Percentiles rank a stretch among this genome's conserved stretches.
phyloP scores from a whole-genome alignment of 37 sponge, comb jelly and placozoan genomes.

The Cladorhizidae sp. region DNA sequence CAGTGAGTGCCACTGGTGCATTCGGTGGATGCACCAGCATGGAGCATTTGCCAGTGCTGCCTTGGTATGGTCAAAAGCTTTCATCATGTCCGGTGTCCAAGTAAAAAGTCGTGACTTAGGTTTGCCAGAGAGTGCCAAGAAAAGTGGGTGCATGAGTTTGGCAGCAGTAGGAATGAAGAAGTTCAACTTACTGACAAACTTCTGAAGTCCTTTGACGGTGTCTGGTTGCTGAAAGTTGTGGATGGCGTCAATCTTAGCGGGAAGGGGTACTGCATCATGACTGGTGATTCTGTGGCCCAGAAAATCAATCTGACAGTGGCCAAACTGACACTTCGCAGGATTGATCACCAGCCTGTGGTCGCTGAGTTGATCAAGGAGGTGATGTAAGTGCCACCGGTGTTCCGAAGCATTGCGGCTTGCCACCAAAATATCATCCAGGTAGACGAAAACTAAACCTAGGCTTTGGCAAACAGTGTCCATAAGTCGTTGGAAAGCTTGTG shows the following conservation, averaged over 20 bases:
- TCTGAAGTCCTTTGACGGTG: background rate
- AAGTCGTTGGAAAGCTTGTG: conserved; percentile 19
- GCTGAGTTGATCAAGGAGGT: conserved; percentile 22
- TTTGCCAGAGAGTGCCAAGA: conserved; percentile 25
- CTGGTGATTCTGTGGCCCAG: conserved; percentile 39
- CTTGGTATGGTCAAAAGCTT: conserved; percentile 11
- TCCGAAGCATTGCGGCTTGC: background rate
- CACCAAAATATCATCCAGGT: too few relatives aligned
- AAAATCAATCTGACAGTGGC: conserved; percentile 24
- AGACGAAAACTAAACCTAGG: background rate
- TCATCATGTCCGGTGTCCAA: background rate
- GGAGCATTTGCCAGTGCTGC: background rate
- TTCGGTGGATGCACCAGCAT: conserved; percentile 2
- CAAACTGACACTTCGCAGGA: background rate
- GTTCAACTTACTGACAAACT: conserved; percentile 1
- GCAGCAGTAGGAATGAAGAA: conserved; percentile 25
- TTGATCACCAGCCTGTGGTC: conserved; percentile 37
- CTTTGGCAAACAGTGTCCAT: conserved; percentile 54
- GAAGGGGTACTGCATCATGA: conserved; percentile 12
- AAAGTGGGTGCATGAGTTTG: conserved; percentile 27
- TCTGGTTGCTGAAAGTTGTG: conserved; percentile 26
- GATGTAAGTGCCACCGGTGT: conserved; percentile 29
- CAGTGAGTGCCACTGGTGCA: background rate
- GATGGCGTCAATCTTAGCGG: conserved; percentile 35
- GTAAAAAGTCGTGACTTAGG: conserved; percentile 23